phyloP scores from a whole-genome alignment of 2,113 vertebrate species.

The Daboia siamensis region DNA sequence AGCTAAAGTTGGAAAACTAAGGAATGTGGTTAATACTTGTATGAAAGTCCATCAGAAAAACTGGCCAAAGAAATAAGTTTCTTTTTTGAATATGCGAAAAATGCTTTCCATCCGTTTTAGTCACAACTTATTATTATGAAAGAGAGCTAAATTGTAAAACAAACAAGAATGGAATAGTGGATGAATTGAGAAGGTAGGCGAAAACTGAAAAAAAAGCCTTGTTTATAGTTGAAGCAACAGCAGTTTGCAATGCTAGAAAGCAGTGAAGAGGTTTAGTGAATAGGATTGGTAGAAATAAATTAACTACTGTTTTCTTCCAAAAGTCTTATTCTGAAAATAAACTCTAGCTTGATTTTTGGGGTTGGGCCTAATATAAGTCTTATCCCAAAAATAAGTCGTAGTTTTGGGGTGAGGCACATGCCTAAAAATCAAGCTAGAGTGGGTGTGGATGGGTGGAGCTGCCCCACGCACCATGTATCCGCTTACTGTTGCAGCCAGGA shows the following conservation, averaged over 20 bases:
- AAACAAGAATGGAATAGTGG: background rate
- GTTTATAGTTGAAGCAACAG: background rate
- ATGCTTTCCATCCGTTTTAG: background rate
- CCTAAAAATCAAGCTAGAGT: no score
- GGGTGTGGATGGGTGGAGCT: no score
- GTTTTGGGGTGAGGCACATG: no score
- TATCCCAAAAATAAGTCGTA: no score
- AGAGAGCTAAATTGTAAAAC: background rate
- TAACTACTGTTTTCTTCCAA: background rate
- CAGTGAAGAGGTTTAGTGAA: background rate
- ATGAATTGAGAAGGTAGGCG: background rate
- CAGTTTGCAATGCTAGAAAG: background rate
- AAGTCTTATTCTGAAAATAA: no score
- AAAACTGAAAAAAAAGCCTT: background rate
- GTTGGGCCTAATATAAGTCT: no score
- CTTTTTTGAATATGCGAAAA: background rate
- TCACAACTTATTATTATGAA: background rate
- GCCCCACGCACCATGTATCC: no score
- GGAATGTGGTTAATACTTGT: background rate
- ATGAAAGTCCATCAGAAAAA: background rate
- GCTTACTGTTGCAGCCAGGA: no score
- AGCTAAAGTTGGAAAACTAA: background rate
- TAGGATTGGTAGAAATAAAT: background rate
- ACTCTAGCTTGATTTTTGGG: no score
- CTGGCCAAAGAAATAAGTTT: constrained; percentile 14